Percentiles rank a stretch among this genome's conserved stretches.
phyloP scores from a whole-genome alignment of 2,888 invertebrate species.

The Achlya flavicornis region DNA sequence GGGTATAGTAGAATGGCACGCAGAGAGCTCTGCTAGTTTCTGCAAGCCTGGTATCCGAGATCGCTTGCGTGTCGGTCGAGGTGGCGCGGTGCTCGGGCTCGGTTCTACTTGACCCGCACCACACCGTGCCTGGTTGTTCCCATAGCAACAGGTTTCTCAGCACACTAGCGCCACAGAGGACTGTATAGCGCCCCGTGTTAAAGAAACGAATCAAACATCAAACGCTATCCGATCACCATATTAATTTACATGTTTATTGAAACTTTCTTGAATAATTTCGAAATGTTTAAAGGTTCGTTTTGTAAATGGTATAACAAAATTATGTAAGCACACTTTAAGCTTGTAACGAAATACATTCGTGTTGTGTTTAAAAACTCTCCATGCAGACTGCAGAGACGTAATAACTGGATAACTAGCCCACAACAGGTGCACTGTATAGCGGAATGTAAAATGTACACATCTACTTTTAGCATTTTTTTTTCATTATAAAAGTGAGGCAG shows the following conservation, averaged over 20 bases:
- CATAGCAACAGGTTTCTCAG: slow-evolving; percentile 25
- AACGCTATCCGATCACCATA: neutral
- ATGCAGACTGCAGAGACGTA: neutral
- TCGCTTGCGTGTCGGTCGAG: slow-evolving; percentile 81
- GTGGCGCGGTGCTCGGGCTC: slow-evolving; percentile 77
- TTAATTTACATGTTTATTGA: neutral
- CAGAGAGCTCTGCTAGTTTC: slow-evolving; percentile 36
- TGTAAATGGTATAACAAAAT: neutral
- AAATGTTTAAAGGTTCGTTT: neutral
- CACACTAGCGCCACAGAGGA: slow-evolving; percentile 13
- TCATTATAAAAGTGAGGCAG: neutral
- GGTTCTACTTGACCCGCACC: slow-evolving; percentile 35
- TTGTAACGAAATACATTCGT: neutral
- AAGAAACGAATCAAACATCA: slow-evolving; percentile 2
- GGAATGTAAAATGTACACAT: neutral
- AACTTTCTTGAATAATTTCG: slow-evolving; percentile 1
- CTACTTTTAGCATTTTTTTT: no score
- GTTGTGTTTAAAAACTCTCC: neutral
- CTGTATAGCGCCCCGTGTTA: slow-evolving; percentile 7
- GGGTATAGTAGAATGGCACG: slow-evolving; percentile 43
- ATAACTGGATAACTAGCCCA: neutral
- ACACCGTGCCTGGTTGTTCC: slow-evolving; percentile 26
- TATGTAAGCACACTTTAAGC: neutral
- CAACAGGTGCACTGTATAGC: neutral
- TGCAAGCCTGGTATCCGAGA: slow-evolving; percentile 74